Evolutionary conservation across 2,797 vertebrate species (phyloP).

Genomic region (Myotis planiceps): DNA sequence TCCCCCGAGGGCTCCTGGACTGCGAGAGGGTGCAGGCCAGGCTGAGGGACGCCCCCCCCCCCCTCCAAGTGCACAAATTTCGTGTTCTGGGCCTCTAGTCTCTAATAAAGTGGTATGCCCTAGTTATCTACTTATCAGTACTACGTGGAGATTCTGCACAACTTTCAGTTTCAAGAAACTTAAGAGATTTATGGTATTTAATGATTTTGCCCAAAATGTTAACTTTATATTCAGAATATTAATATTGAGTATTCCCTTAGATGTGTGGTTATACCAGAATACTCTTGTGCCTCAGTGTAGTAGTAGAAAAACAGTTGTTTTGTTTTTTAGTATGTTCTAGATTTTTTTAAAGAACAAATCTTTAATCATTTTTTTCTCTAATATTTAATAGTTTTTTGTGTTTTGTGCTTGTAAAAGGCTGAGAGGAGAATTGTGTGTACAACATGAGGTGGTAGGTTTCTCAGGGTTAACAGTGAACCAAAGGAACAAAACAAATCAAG

Average conservation of each 20-base stretch:
- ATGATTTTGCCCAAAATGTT: slow-evolving; percentile 42
- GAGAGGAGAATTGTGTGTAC: neutral
- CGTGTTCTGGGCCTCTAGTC: neutral
- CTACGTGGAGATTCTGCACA: neutral
- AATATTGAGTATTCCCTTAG: neutral
- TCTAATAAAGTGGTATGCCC: neutral
- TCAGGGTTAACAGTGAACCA: neutral
- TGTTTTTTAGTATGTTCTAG: neutral
- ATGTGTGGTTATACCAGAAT: neutral
- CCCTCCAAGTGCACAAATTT: too few relatives aligned
- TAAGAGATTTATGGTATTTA: slow-evolving; percentile 32
- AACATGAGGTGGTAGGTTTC: neutral
- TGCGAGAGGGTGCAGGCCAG: too few relatives aligned
- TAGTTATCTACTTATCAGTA: slow-evolving; percentile 3
- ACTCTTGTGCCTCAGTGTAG: neutral
- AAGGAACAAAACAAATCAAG: neutral
- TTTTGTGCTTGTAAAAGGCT: neutral
- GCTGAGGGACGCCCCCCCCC: too few relatives aligned
- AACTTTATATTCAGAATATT: slow-evolving; percentile 32
- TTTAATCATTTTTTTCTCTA: neutral
- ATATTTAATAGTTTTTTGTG: neutral
- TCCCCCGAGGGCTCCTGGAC: too few relatives aligned
- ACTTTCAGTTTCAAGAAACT: slow-evolving; percentile 37
- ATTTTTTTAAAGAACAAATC: neutral
- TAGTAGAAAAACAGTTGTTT: neutral